phyloP scores from a whole-genome alignment of 64 coral and sea anemone species.

The Montipora foliosa region DNA sequence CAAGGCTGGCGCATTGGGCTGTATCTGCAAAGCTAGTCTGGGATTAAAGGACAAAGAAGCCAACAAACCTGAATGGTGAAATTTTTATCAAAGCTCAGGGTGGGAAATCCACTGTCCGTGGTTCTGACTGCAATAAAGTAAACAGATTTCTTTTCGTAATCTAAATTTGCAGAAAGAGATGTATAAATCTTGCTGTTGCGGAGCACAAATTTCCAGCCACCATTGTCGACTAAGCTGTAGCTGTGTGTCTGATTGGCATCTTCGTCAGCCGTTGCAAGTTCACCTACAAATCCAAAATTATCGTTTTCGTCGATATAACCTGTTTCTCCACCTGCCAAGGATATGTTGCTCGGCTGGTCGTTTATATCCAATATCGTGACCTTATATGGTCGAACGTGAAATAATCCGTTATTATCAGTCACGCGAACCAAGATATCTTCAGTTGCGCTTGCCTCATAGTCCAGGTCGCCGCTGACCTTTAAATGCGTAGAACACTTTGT shows the following conservation, averaged over 20 bases:
- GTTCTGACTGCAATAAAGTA: conserved; percentile 39
- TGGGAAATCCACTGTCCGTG: conserved; percentile 48
- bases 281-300: conserved; percentile 67
- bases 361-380: conserved; percentile 80
- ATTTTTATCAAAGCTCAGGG: conserved; percentile 34
- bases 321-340: conserved; percentile 57
- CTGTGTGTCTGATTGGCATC: conserved; percentile 74
- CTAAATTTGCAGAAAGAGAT: conserved; percentile 38
- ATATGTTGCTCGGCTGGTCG: conserved; percentile 80
- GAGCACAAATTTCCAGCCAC: conserved; percentile 59
- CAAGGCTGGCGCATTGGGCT: too few relatives aligned
- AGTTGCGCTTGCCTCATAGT: conserved; percentile 61
- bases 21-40: too few relatives aligned
- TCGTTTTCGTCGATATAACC: conserved; percentile 77
- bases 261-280: conserved; percentile 73
- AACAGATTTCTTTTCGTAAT: conserved; percentile 46
- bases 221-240: conserved; percentile 51
- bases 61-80: conserved; percentile 61
- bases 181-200: conserved; percentile 49
- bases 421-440: conserved; percentile 67
- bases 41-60: too few relatives aligned
- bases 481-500: conserved; percentile 33
- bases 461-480: conserved; percentile 58
- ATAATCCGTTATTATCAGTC: conserved; percentile 63
- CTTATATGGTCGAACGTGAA: conserved; percentile 48